phyloP scores from a whole-genome alignment of 2,797 vertebrate species.

The Schizothorax lantsangensis region DNA sequence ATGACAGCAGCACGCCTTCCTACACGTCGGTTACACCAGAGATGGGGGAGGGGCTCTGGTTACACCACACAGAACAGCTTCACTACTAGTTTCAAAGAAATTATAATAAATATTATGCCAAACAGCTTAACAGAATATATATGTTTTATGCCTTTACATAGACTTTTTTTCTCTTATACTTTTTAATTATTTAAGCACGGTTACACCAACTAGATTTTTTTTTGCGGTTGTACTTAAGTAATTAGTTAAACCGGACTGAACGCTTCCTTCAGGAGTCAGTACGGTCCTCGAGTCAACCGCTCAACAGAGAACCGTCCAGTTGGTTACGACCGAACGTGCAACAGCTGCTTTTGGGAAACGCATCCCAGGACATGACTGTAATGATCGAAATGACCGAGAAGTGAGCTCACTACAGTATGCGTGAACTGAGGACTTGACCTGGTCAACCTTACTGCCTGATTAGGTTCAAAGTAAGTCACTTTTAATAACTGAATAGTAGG shows the following conservation, averaged over 20 bases:
- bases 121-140: neutral
- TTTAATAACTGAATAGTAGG: neutral
- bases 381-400: neutral
- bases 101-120: neutral
- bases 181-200: neutral
- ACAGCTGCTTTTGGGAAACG: too few species aligned
- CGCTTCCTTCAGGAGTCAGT: too few species aligned
- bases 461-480: neutral
- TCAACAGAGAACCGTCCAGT: neutral
- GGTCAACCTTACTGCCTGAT: neutral
- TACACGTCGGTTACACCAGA: conserved; percentile 1
- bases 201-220: conserved; percentile 2
- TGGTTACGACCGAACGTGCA: too few species aligned
- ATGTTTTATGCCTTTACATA: too few species aligned
- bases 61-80: neutral
- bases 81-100: neutral
- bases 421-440: neutral
- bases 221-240: neutral
- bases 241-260: neutral
- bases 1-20: neutral
- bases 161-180: neutral
- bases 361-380: too few species aligned
- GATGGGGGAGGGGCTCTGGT: neutral
- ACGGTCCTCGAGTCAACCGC: neutral
- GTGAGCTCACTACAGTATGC: neutral